Percentiles rank a stretch among this genome's conserved stretches.
Evolutionary conservation across 2,888 invertebrate species (phyloP).

Genomic region (Carcina quercana): DNA sequence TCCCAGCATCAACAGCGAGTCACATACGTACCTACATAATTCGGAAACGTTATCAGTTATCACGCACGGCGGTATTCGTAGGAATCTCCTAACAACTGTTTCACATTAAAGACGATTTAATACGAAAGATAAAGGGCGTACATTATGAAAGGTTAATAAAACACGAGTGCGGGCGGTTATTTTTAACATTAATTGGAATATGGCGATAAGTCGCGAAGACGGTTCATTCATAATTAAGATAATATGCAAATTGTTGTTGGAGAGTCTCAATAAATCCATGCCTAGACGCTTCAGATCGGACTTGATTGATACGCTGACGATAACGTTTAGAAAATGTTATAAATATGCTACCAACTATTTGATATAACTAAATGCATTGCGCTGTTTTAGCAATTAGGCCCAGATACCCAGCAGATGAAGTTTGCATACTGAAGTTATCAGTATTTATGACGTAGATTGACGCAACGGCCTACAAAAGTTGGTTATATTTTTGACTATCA

Average conservation of each 20-base stretch:
- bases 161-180: slow-evolving; percentile 42
- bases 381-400: too few species aligned
- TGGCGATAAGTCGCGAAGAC: slow-evolving; percentile 49
- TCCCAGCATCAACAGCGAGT: too few species aligned
- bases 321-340: slow-evolving; percentile 19
- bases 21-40: too few species aligned
- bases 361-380: too few species aligned
- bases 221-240: slow-evolving; percentile 61
- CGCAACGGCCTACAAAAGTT: too few species aligned
- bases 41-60: too few species aligned
- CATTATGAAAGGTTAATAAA: slow-evolving; percentile 49
- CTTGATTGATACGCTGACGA: slow-evolving; percentile 50
- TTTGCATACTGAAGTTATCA: too few species aligned
- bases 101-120: slow-evolving; percentile 49
- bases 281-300: slow-evolving; percentile 32
- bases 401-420: too few species aligned
- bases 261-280: slow-evolving; percentile 42
- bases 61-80: too few species aligned
- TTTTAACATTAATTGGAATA: slow-evolving; percentile 63
- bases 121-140: slow-evolving; percentile 39
- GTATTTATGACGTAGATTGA: too few species aligned
- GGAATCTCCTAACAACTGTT: slow-evolving; percentile 36
- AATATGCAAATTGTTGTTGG: slow-evolving; percentile 52
- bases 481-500: too few species aligned
- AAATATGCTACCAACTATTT: too few species aligned